phyloP scores from a whole-genome alignment of 2,888 invertebrate species.

The Yponomeuta sedellus region DNA sequence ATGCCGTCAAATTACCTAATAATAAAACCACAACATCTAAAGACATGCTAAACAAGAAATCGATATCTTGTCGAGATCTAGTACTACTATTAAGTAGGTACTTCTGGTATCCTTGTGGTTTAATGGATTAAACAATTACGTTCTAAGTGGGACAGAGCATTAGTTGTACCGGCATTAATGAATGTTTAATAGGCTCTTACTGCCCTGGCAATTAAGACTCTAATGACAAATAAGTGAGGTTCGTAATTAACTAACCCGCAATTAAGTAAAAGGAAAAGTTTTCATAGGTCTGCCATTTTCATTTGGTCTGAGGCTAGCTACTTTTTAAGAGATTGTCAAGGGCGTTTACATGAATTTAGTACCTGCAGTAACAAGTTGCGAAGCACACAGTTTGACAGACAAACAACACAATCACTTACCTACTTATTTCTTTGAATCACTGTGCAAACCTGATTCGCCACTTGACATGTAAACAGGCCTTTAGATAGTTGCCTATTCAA shows the following conservation, averaged over 20 bases:
- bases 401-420: too few species aligned
- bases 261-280: constrained; percentile 54
- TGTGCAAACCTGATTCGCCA: too few species aligned
- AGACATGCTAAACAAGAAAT: background rate
- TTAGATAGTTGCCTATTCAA: background rate
- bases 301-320: background rate
- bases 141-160: constrained; percentile 7
- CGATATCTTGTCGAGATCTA: background rate
- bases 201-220: constrained; percentile 27
- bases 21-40: background rate
- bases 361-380: too few species aligned
- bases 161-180: constrained; percentile 19
- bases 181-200: constrained; percentile 30
- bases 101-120: background rate
- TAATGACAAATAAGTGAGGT: constrained; percentile 37
- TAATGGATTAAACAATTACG: background rate
- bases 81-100: background rate
- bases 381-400: too few species aligned
- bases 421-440: too few species aligned
- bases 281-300: constrained; percentile 27
- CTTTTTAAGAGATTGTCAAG: too few species aligned
- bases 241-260: constrained; percentile 50
- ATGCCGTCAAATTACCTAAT: too few species aligned
- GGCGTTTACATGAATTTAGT: too few species aligned
- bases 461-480: too few species aligned